Evolutionary conservation across 2,113 vertebrate species (phyloP).

Genomic region (Tautogolabrus adspersus): DNA sequence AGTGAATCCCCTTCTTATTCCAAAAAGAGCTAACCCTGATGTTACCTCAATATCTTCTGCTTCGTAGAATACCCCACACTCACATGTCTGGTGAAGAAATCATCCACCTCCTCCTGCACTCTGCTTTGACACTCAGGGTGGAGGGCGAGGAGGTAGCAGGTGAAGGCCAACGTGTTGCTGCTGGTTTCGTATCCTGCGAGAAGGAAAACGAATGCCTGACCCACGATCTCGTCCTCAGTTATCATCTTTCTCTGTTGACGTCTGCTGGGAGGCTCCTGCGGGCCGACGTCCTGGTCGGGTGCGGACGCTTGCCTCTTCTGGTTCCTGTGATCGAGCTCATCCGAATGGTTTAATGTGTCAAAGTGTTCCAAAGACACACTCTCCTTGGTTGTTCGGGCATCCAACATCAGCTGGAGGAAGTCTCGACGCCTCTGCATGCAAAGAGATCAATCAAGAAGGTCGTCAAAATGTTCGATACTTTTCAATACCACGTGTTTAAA

Average conservation of each 20-base stretch:
- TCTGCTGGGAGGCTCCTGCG: conserved; percentile 13
- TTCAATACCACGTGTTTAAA: too few relatives aligned
- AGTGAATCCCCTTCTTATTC: too few relatives aligned
- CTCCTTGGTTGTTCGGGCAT: conserved; percentile 73
- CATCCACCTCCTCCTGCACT: conserved; percentile 88
- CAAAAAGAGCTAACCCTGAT: too few relatives aligned
- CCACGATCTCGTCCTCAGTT: conserved; percentile 91
- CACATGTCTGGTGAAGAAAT: conserved; percentile 87
- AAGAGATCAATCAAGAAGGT: background rate
- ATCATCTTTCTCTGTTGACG: conserved; percentile 75
- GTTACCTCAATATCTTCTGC: too few relatives aligned
- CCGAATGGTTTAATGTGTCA: conserved; percentile 69
- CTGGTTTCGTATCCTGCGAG: conserved; percentile 92
- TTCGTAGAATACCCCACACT: conserved; percentile 70
- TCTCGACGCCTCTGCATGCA: conserved; percentile 88
- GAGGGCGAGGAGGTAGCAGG: conserved; percentile 91
- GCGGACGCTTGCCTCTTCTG: background rate
- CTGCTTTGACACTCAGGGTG: conserved; percentile 88
- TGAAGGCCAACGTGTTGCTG: conserved; percentile 89
- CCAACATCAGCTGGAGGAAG: conserved; percentile 94
- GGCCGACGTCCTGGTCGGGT: conserved; percentile 15
- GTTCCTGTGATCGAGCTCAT: background rate
- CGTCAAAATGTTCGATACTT: too few relatives aligned
- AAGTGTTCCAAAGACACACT: conserved; percentile 73
- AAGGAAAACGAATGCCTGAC: conserved; percentile 93